A percentile compares a stretch with the other conserved stretches of the same genome.
Conservation (phyloP, 2,888 invertebrate species). For the Ommatoiulus sabulosus region DNA sequence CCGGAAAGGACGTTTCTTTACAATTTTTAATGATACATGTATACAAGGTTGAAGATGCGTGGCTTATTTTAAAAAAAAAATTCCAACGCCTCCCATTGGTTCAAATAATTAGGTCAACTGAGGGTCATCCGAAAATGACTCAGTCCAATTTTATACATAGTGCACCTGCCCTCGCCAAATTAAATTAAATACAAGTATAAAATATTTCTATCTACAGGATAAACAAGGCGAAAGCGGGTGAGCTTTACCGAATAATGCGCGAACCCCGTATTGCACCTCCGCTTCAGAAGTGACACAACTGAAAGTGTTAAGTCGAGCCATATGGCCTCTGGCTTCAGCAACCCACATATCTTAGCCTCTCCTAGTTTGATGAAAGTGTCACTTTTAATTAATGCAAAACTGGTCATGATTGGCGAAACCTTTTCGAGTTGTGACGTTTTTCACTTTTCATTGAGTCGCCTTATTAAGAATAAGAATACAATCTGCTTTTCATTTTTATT, state of each 20-base stretch:
- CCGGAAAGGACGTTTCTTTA: too few relatives aligned
- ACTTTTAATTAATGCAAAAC: too few relatives aligned
- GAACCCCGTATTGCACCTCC: not conserved
- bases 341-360: too few relatives aligned
- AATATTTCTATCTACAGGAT: not conserved
- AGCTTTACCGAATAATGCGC: not conserved
- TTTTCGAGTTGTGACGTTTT: too few relatives aligned
- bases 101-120: not conserved
- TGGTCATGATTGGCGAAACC: too few relatives aligned
- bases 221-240: not conserved
- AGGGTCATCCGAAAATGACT: not conserved
- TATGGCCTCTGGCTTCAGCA: too few relatives aligned
- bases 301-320: too few relatives aligned
- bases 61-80: not conserved
- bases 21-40: slow-evolving; percentile 17
- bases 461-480: too few relatives aligned
- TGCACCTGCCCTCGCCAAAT: not conserved
- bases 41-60: not conserved
- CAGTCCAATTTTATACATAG: not conserved
- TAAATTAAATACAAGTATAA: not conserved
- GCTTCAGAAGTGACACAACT: too few relatives aligned
- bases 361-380: too few relatives aligned
- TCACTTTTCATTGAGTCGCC: too few relatives aligned
- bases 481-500: too few relatives aligned
- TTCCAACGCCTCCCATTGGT: not conserved